These are phyloP conservation scores for Micronisus gabar DNA, from an alignment of 2,113 vertebrate genomes.

Conservation along the genomic window DNA sequence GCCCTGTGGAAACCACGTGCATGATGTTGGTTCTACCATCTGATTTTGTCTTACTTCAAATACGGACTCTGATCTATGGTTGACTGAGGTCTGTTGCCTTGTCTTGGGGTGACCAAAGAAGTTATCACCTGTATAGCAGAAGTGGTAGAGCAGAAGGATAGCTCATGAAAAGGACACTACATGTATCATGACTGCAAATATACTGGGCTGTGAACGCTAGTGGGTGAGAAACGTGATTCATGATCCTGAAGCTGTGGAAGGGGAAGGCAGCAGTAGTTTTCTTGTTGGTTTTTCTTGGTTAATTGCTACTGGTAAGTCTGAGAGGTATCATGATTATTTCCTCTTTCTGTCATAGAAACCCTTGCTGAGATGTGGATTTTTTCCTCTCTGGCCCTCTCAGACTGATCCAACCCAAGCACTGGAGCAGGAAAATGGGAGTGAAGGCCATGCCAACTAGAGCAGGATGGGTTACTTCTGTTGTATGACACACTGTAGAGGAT, in stretches of 20 bases:
- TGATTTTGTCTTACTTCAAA: neutral
- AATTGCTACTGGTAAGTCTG: neutral
- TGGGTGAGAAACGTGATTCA: neutral
- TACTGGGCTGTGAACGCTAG: accelerated
- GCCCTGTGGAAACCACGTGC: neutral
- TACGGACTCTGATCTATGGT: neutral
- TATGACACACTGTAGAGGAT: neutral
- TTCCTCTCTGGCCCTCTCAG: neutral
- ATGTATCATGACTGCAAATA: neutral
- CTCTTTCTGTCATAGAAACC: neutral
- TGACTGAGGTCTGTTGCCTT: neutral
- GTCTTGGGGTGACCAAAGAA: neutral
- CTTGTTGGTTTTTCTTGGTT: neutral
- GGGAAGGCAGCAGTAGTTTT: neutral
- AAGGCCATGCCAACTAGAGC: neutral
- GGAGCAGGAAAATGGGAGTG: neutral
- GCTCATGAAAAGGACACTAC: neutral
- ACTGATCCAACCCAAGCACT: neutral
- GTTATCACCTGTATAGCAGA: neutral
- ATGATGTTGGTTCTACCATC: neutral
- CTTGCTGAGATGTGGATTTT: neutral
- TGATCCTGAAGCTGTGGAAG: neutral
- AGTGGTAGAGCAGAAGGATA: neutral
- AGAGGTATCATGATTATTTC: neutral
- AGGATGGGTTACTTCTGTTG: slow-evolving; percentile 5